Conservation (phyloP, 1,140 invertebrate genomes). For the Drosophila orena region DNA sequence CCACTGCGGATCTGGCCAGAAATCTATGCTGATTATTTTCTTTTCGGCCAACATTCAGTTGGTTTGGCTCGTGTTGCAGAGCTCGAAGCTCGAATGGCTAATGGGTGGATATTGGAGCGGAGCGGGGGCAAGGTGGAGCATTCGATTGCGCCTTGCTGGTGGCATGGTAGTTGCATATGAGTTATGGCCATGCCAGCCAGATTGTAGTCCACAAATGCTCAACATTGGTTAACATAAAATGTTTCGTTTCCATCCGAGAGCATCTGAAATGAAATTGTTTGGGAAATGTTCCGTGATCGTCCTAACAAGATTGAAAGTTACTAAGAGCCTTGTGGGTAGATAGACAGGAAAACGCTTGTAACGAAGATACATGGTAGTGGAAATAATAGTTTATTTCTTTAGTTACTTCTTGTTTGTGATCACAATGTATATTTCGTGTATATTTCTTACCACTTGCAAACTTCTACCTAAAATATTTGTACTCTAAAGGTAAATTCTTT, state of each 20-base stretch:
- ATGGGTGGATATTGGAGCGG: constrained; percentile 3
- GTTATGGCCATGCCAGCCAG: constrained; percentile 67
- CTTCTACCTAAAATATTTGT: too few relatives aligned
- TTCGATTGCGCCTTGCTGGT: constrained; percentile 52
- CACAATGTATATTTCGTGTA: too few relatives aligned
- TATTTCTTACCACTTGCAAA: too few relatives aligned
- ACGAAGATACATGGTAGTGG: too few relatives aligned
- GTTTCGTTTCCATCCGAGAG: constrained; percentile 31
- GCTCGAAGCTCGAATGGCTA: constrained; percentile 10
- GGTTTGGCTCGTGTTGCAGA: constrained; percentile 35
- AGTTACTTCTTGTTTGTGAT: too few relatives aligned
- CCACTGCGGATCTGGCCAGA: constrained; percentile 39
- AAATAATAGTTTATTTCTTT: too few relatives aligned
- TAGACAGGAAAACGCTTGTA: neutral
- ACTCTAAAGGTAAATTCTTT: too few relatives aligned
- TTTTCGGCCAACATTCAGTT: constrained; percentile 12
- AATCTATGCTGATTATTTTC: constrained; percentile 62
- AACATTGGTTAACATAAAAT: constrained; percentile 57
- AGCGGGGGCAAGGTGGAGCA: neutral
- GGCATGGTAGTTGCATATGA: constrained; percentile 69
- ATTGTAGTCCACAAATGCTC: constrained; percentile 54
- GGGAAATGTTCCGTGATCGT: constrained; percentile 10
- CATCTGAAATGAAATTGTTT: constrained; percentile 48
- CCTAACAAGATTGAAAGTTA: constrained; percentile 14
- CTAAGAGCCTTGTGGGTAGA: constrained; percentile 8